A percentile compares a stretch with the other conserved stretches of the same genome.
phyloP scores from a whole-genome alignment of 2,113 vertebrate genomes.

The Fulmarus glacialis region DNA sequence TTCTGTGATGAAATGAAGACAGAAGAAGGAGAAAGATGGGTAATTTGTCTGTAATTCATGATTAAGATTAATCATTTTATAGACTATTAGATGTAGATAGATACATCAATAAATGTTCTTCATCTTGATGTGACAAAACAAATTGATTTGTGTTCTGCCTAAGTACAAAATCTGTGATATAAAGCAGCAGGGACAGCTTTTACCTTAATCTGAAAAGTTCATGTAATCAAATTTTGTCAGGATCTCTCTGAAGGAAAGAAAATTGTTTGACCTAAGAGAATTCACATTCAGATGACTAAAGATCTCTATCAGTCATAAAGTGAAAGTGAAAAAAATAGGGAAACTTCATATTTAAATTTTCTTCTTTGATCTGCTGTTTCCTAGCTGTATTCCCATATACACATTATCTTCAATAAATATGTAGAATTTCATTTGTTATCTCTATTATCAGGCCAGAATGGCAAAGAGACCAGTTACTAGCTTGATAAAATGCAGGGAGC shows the following conservation, averaged over 20 bases:
- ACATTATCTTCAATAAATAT: background rate
- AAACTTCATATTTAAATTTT: background rate
- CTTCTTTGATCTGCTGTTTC: background rate
- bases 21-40: slow-evolving; percentile 85
- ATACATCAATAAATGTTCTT: background rate
- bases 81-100: background rate
- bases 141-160: background rate
- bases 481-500: background rate
- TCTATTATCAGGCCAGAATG: background rate
- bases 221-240: background rate
- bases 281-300: background rate
- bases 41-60: slow-evolving; percentile 69
- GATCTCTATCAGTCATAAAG: background rate
- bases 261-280: background rate
- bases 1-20: slow-evolving; percentile 75
- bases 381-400: background rate
- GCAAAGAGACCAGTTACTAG: background rate
- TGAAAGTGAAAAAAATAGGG: background rate
- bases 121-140: background rate
- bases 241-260: background rate
- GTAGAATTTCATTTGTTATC: background rate
- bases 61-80: background rate
- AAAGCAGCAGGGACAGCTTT: background rate
- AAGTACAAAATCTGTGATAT: background rate
- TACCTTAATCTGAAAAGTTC: background rate